A percentile compares a stretch with the other conserved stretches of the same genome.
Evolutionary conservation across 2,113 vertebrate species (phyloP).

Genomic region (Ursus arctos): DNA sequence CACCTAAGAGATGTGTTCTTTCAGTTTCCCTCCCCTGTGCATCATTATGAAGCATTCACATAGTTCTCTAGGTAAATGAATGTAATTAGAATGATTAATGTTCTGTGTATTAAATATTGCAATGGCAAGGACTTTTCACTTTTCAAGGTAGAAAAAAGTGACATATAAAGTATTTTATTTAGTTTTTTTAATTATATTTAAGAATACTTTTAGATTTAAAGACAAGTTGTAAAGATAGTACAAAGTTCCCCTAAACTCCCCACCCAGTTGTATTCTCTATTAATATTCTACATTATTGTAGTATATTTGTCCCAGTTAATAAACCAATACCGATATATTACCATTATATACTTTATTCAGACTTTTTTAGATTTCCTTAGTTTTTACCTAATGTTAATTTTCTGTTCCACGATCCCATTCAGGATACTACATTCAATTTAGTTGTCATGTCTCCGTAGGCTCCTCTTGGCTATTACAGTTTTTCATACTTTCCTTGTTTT

Average conservation of each 20-base stretch:
- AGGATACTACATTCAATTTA: background rate
- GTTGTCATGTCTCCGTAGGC: background rate
- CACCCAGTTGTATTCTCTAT: background rate
- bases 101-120: constrained; percentile 15
- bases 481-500: background rate
- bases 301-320: background rate
- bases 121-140: background rate
- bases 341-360: background rate
- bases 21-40: background rate
- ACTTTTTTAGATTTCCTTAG: background rate
- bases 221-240: background rate
- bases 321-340: background rate
- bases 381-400: background rate
- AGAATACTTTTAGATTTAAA: background rate
- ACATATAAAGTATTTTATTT: background rate
- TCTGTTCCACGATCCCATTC: background rate
- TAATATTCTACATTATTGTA: background rate
- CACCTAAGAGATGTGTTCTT: constrained; percentile 1
- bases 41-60: background rate
- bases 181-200: background rate
- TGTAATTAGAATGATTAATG: constrained; percentile 45
- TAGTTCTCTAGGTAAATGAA: constrained; percentile 52
- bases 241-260: background rate
- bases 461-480: background rate
- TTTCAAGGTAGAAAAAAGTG: background rate